Evolutionary conservation across 1,140 invertebrate species (phyloP).

Genomic region (Drosophila saltans): DNA sequence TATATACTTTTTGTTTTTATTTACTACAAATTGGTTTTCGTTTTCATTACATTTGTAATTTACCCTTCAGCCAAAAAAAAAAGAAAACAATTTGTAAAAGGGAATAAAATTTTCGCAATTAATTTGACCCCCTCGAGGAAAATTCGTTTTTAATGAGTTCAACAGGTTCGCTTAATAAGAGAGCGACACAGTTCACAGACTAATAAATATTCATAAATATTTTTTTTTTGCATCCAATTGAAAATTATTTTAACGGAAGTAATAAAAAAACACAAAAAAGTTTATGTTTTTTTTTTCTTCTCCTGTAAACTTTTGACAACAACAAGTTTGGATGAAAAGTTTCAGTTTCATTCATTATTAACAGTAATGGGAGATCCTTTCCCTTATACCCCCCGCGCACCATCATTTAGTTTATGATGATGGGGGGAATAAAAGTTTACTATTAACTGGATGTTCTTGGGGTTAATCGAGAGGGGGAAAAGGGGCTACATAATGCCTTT

Average conservation of each 20-base stretch:
- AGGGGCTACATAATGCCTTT: not conserved
- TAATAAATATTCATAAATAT: slow-evolving; percentile 77
- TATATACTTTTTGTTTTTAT: slow-evolving; percentile 48
- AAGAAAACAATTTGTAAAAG: slow-evolving; percentile 2
- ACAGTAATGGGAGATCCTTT: slow-evolving; percentile 41
- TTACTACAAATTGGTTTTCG: slow-evolving; percentile 60
- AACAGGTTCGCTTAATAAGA: slow-evolving; percentile 66
- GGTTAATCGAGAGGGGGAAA: not conserved
- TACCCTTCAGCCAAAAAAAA: not conserved
- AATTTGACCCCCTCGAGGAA: slow-evolving; percentile 52
- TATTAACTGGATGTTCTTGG: slow-evolving; percentile 31
- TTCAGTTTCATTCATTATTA: slow-evolving; percentile 63
- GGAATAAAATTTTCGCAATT: slow-evolving; percentile 68
- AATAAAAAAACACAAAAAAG: slow-evolving; percentile 29
- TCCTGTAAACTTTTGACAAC: slow-evolving; percentile 27
- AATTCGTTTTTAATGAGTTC: slow-evolving; percentile 58
- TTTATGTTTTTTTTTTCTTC: slow-evolving; percentile 31
- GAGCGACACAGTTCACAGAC: slow-evolving; percentile 45
- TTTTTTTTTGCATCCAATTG: not conserved
- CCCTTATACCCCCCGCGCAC: not conserved
- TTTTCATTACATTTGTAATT: slow-evolving; percentile 42
- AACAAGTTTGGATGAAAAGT: slow-evolving; percentile 48
- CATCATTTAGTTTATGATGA: slow-evolving; percentile 30
- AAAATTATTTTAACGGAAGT: slow-evolving; percentile 27
- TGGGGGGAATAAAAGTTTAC: slow-evolving; percentile 35